phyloP scores from a whole-genome alignment of 2,113 vertebrate species.

The Hyla sarda region DNA sequence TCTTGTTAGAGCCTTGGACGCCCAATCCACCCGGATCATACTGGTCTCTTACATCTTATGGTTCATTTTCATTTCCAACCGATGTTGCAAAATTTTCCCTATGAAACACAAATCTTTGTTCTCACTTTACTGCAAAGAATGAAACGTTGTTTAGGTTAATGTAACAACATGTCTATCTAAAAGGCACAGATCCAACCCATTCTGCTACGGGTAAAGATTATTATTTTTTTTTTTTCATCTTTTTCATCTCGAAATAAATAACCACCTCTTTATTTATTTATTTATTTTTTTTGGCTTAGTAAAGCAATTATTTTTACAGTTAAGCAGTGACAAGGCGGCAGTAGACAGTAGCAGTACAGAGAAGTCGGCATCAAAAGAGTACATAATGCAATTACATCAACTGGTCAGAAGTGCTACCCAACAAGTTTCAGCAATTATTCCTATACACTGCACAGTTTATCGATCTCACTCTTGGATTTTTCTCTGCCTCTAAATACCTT shows the following conservation, averaged over 20 bases:
- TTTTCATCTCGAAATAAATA: constrained; percentile 57
- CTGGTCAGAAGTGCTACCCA: constrained; percentile 46
- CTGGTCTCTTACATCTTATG: constrained; percentile 15
- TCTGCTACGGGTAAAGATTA: constrained; percentile 51
- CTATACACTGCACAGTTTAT: constrained; percentile 50
- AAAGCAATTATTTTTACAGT: constrained; percentile 60
- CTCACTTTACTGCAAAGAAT: constrained; percentile 36
- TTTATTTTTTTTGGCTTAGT: constrained; percentile 48
- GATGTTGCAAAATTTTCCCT: constrained; percentile 28
- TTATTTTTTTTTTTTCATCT: background rate
- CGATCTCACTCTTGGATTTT: constrained; percentile 50
- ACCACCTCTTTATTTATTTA: constrained; percentile 35
- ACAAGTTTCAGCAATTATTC: constrained; percentile 58
- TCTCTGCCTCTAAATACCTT: constrained; percentile 33
- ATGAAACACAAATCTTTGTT: constrained; percentile 49
- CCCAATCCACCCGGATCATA: constrained; percentile 23
- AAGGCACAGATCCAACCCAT: constrained; percentile 35
- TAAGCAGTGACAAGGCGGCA: constrained; percentile 54
- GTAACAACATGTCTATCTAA: constrained; percentile 54
- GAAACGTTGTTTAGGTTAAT: constrained; percentile 53
- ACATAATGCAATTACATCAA: constrained; percentile 57
- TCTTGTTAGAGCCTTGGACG: background rate
- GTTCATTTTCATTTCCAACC: constrained; percentile 2
- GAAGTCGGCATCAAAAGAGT: constrained; percentile 48
- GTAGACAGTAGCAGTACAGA: constrained; percentile 30